Evolutionary conservation across 1,140 invertebrate species (phyloP).

Genomic region (Drosophila nannoptera): DNA sequence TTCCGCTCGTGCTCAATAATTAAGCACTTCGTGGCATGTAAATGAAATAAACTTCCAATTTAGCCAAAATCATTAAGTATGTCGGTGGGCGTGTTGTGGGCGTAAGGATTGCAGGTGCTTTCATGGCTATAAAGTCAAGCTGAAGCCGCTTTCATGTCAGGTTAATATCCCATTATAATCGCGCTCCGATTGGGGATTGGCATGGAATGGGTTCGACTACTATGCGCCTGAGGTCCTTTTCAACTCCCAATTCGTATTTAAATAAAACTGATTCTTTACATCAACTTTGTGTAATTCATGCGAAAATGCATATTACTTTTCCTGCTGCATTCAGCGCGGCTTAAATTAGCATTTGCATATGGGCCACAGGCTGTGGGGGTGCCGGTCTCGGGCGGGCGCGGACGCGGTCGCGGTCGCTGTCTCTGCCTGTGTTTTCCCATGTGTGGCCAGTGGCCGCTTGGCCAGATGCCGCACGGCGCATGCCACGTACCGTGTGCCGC

Average conservation of each 20-base stretch:
- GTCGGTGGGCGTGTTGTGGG: slow-evolving; percentile 16
- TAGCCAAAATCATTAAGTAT: slow-evolving; percentile 44
- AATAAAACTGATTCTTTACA: slow-evolving; percentile 14
- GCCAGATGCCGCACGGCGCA: slow-evolving; percentile 26
- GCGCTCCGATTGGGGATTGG: too few species aligned
- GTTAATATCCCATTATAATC: too few species aligned
- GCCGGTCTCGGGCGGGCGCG: slow-evolving; percentile 8
- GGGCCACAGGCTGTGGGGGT: slow-evolving; percentile 12
- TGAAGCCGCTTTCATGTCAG: too few species aligned
- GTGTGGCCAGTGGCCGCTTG: slow-evolving; percentile 57
- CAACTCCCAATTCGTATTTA: not conserved
- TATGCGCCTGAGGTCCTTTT: not conserved
- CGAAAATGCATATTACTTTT: slow-evolving; percentile 28
- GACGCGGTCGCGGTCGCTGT: not conserved
- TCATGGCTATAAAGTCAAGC: too few species aligned
- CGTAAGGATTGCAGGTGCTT: too few species aligned
- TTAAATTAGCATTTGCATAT: slow-evolving; percentile 42
- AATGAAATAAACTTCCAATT: slow-evolving; percentile 37
- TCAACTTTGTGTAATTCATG: slow-evolving; percentile 23
- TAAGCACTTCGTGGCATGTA: slow-evolving; percentile 55
- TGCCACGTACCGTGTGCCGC: slow-evolving; percentile 46
- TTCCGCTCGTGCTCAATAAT: slow-evolving; percentile 43
- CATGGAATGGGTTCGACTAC: not conserved
- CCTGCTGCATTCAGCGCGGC: slow-evolving; percentile 32
- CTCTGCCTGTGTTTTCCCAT: slow-evolving; percentile 38